Evolutionary conservation across 2,888 invertebrate species (phyloP).

Genomic region (Spisula solida): DNA sequence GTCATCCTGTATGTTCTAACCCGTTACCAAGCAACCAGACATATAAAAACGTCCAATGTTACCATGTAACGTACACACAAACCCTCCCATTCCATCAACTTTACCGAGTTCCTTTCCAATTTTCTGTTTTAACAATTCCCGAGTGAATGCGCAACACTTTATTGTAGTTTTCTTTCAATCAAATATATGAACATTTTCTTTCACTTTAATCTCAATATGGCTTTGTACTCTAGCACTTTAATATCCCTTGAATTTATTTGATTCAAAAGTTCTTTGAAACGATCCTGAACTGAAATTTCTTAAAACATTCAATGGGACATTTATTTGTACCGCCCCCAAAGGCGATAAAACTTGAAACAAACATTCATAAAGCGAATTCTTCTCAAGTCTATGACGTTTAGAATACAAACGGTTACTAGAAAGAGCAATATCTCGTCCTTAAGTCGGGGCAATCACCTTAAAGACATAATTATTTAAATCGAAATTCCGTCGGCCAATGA

Average conservation of each 20-base stretch:
- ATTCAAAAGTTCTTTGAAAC: neutral
- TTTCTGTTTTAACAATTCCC: neutral
- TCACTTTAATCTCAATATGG: neutral
- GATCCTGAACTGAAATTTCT: too few relatives aligned
- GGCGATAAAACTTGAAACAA: too few relatives aligned
- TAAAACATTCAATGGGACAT: too few relatives aligned
- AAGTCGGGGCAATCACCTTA: too few relatives aligned
- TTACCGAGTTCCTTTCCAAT: neutral
- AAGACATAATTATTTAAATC: too few relatives aligned
- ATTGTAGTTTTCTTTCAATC: slow-evolving; percentile 4
- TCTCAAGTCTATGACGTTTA: too few relatives aligned
- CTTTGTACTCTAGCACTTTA: neutral
- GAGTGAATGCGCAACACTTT: neutral
- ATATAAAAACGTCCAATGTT: neutral
- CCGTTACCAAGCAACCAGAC: neutral
- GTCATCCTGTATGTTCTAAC: neutral
- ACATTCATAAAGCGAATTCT: too few relatives aligned
- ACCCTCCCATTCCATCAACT: neutral
- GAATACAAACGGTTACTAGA: too few relatives aligned
- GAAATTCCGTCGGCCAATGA: too few relatives aligned
- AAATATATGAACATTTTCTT: neutral
- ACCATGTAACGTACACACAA: neutral
- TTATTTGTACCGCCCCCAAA: too few relatives aligned
- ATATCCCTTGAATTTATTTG: neutral
- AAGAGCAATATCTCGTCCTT: too few relatives aligned